phyloP scores from a whole-genome alignment of 2,797 vertebrate species.

The Silurus lanzhouensis region DNA sequence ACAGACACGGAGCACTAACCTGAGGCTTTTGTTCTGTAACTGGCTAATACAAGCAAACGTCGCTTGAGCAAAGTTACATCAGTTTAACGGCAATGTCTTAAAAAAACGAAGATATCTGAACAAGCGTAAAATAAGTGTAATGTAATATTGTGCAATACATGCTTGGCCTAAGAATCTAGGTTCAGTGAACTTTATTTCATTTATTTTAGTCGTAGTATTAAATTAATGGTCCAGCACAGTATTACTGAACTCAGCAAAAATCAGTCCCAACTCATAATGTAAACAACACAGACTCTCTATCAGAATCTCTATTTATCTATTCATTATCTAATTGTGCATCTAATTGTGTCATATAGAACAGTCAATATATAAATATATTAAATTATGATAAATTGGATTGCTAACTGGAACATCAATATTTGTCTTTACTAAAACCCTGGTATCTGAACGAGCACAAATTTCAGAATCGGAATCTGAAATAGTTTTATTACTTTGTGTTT shows the following conservation, averaged over 20 bases:
- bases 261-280: not conserved
- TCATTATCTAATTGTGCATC: not conserved
- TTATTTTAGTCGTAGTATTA: not conserved
- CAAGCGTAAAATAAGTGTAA: not conserved
- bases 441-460: too few species aligned
- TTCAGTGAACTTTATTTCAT: not conserved
- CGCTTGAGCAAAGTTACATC: not conserved
- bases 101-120: not conserved
- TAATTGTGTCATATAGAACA: not conserved
- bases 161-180: not conserved
- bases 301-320: not conserved
- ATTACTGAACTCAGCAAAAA: not conserved
- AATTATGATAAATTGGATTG: too few species aligned
- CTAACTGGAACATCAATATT: too few species aligned
- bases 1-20: conserved; percentile 19
- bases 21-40: conserved; percentile 25
- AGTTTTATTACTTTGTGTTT: too few species aligned
- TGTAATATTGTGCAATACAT: not conserved
- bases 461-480: too few species aligned
- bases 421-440: too few species aligned
- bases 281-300: too few species aligned
- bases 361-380: too few species aligned
- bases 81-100: not conserved
- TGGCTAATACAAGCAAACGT: not conserved
- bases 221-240: not conserved